phyloP scores from a whole-genome alignment of 2,797 vertebrate genomes.

The Sitta carolinensis region DNA sequence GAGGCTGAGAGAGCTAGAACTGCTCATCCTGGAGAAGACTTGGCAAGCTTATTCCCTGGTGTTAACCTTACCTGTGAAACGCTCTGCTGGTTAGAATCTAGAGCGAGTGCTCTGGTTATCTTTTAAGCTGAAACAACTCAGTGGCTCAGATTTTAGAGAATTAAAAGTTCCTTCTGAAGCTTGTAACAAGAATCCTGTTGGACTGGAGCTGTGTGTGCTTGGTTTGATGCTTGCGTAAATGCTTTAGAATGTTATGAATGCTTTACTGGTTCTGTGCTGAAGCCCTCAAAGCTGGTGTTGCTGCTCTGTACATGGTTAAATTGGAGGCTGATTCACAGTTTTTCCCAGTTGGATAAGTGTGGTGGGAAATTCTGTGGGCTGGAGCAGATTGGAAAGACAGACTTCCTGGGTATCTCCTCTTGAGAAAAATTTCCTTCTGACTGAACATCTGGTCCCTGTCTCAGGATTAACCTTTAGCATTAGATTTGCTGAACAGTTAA shows the following conservation, averaged over 20 bases:
- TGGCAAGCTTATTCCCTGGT: not conserved
- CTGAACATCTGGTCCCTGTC: constrained; percentile 59
- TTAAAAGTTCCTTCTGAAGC: not conserved
- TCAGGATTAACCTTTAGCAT: constrained; percentile 45
- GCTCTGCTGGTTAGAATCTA: not conserved
- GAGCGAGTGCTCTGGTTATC: not conserved
- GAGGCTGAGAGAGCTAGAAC: not conserved
- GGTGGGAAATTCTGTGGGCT: constrained; percentile 52
- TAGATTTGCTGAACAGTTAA: not conserved
- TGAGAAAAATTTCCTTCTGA: constrained; percentile 58
- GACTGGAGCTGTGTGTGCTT: not conserved
- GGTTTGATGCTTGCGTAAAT: not conserved
- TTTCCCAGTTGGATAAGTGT: constrained; percentile 19
- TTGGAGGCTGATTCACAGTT: not conserved
- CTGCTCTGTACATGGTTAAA: not conserved
- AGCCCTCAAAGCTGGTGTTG: not conserved
- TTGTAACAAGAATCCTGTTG: not conserved
- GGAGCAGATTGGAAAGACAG: constrained; percentile 43
- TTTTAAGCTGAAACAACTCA: not conserved
- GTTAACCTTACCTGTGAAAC: not conserved
- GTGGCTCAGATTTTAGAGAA: not conserved
- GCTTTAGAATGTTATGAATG: not conserved
- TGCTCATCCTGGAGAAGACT: not conserved
- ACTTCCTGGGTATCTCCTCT: constrained; percentile 71
- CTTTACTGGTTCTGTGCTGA: not conserved